A percentile compares a stretch with the other conserved stretches of the same genome.
Evolutionary conservation across 2,113 vertebrate species (phyloP).

Genomic region (Siniperca chuatsi): DNA sequence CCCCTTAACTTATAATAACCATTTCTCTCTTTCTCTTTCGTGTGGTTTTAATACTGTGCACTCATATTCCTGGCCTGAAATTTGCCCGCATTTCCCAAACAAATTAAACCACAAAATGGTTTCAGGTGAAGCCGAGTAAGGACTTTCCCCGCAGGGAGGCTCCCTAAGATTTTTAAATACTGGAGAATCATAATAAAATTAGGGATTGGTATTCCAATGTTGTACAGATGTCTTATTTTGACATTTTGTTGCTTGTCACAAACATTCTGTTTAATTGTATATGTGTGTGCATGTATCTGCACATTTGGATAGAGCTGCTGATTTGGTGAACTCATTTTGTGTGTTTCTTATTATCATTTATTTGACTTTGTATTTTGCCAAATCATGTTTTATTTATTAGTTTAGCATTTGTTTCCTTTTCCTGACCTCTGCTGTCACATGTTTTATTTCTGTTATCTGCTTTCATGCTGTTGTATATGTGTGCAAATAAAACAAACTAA

Average conservation of each 20-base stretch:
- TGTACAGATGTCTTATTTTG: background rate
- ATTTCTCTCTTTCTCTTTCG: background rate
- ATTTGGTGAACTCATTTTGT: too few relatives aligned
- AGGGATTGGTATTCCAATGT: background rate
- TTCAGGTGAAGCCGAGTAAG: slow-evolving; percentile 62
- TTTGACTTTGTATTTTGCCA: background rate
- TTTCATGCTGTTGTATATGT: background rate
- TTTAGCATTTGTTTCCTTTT: background rate
- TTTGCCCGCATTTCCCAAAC: slow-evolving; percentile 74
- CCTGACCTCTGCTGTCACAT: background rate
- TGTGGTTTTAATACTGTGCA: slow-evolving; percentile 62
- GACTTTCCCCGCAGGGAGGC: slow-evolving; percentile 53
- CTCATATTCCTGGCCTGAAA: slow-evolving; percentile 68
- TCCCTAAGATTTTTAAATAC: slow-evolving; percentile 6
- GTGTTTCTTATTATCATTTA: background rate
- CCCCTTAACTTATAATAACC: slow-evolving; percentile 10
- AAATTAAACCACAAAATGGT: slow-evolving; percentile 74
- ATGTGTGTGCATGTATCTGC: background rate
- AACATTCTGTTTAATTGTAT: background rate
- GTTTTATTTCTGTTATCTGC: background rate
- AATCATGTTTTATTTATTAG: background rate
- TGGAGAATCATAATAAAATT: background rate
- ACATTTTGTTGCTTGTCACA: background rate
- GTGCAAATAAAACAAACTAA: background rate
- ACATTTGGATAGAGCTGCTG: background rate